A percentile compares a stretch with the other conserved stretches of the same genome.
Conservation (phyloP, 2,888 invertebrate species). For the Pollenia angustigena region DNA sequence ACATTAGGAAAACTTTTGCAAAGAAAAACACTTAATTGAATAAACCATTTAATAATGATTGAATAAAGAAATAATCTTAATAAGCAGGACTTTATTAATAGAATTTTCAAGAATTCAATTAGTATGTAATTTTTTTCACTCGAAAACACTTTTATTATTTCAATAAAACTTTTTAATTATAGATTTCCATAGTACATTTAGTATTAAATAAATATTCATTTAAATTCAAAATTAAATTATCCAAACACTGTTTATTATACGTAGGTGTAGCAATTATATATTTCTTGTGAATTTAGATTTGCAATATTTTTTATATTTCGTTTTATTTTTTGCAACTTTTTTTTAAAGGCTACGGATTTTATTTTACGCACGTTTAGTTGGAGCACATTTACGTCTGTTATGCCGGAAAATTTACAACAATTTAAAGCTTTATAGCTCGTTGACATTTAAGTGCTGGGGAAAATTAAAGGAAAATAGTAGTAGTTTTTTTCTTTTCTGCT, state of each 20-base stretch:
- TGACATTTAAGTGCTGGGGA: slow-evolving; percentile 60
- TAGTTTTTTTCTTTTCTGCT: neutral
- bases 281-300: neutral
- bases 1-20: slow-evolving; percentile 54
- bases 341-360: slow-evolving; percentile 45
- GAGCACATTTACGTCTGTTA: slow-evolving; percentile 80
- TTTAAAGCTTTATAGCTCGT: slow-evolving; percentile 79
- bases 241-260: neutral
- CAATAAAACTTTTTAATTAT: neutral
- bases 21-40: slow-evolving; percentile 60
- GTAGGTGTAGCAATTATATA: neutral
- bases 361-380: slow-evolving; percentile 65
- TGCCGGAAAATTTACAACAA: slow-evolving; percentile 83
- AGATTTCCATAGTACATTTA: too few relatives aligned
- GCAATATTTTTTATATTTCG: slow-evolving; percentile 12
- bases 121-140: slow-evolving; percentile 31
- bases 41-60: slow-evolving; percentile 42
- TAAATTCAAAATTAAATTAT: too few relatives aligned
- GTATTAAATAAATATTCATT: too few relatives aligned
- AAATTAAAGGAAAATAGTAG: slow-evolving; percentile 17
- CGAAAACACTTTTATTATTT: slow-evolving; percentile 20
- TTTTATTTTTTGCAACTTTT: slow-evolving; percentile 48
- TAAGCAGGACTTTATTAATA: slow-evolving; percentile 28
- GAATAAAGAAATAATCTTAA: neutral
- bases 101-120: slow-evolving; percentile 11